A percentile compares a stretch with the other conserved stretches of the same genome.
phyloP scores from a whole-genome alignment of 1,140 invertebrate species.

The Berghia stephanieae region DNA sequence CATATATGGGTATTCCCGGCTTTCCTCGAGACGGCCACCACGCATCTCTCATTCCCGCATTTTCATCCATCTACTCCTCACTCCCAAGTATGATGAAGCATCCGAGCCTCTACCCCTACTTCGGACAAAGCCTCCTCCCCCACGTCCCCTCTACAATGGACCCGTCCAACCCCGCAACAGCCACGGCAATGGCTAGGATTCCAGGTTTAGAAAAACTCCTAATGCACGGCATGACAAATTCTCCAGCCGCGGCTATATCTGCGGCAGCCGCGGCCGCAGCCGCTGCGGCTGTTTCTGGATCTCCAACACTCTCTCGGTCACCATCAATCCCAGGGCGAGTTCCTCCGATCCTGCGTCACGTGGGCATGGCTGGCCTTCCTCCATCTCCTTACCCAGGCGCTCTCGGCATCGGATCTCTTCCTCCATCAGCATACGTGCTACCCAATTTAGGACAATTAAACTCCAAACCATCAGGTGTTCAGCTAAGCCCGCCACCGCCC shows the following conservation, averaged over 20 bases:
- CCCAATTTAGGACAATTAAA: slow-evolving; percentile 14
- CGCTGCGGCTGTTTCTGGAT: neutral
- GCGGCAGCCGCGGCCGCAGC: neutral
- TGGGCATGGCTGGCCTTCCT: neutral
- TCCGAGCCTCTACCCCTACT: slow-evolving; percentile 23
- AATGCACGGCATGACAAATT: slow-evolving; percentile 14
- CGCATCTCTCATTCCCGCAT: neutral
- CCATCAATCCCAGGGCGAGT: no score
- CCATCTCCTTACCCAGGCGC: neutral
- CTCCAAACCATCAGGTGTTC: slow-evolving; percentile 14
- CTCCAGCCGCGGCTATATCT: neutral
- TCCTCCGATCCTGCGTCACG: neutral
- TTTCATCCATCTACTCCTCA: slow-evolving; percentile 25
- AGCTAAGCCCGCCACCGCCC: neutral
- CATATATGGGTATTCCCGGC: slow-evolving; percentile 24
- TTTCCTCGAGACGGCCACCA: slow-evolving; percentile 31
- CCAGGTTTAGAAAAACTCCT: slow-evolving; percentile 30
- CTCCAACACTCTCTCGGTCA: neutral
- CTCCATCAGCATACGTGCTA: slow-evolving; percentile 15
- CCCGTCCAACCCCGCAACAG: neutral
- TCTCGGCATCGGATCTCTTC: neutral
- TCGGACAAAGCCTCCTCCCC: slow-evolving; percentile 20
- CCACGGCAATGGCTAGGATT: slow-evolving; percentile 15
- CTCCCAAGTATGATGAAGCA: slow-evolving; percentile 29
- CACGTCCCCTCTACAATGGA: neutral